Percentiles rank a stretch among this genome's conserved stretches.
phyloP scores from a whole-genome alignment of 2,888 invertebrate species.

The Tiliacea aurago region DNA sequence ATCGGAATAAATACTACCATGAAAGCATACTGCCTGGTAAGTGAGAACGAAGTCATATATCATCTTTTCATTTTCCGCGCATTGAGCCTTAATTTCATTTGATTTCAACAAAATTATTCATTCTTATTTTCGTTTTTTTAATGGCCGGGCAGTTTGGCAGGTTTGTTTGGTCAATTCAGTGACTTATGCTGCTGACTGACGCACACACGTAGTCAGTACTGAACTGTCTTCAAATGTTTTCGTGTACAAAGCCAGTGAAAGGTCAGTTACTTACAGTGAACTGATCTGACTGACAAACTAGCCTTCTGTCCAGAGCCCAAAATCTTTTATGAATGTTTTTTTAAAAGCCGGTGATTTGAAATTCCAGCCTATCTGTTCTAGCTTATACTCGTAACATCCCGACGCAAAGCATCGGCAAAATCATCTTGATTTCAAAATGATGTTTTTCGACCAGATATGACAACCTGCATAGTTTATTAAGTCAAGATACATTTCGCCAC shows the following conservation, averaged over 20 bases:
- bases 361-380: no score
- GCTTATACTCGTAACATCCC: background rate
- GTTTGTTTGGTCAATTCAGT: background rate
- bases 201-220: background rate
- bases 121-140: background rate
- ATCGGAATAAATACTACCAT: conserved; percentile 16
- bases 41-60: conserved; percentile 2
- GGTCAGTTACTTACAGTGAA: no score
- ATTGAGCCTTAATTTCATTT: background rate
- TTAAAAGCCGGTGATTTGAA: background rate
- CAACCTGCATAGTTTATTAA: background rate
- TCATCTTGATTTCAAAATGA: background rate
- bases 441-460: background rate
- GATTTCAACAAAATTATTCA: background rate
- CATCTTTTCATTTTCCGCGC: background rate
- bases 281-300: background rate
- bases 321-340: no score
- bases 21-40: conserved; percentile 33
- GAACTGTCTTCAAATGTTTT: background rate
- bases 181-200: background rate
- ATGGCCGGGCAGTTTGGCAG: background rate
- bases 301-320: background rate
- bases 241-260: background rate
- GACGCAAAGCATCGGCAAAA: background rate
- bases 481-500: background rate